Base-by-base conservation (phyloP, 2,888 invertebrate genomes). In the Peribatodes rhomboidaria region DNA sequence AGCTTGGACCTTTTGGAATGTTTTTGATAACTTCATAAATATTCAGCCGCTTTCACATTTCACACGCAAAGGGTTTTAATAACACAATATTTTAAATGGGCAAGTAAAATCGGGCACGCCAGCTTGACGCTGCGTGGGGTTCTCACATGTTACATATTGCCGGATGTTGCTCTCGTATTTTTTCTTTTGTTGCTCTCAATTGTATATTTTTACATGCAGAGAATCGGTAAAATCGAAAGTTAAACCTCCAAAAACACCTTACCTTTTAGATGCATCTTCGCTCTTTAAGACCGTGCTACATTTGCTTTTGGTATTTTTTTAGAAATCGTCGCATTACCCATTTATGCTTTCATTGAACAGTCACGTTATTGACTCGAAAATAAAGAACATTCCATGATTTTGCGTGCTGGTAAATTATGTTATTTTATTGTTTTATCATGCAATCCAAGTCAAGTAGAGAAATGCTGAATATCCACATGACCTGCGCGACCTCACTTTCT, bases 31-130 rank as follows among this genome's bases (percentile, higher is more conserved):
- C 79, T 83, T 87, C 84, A 88, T 89, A 87, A 89, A 90, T 88
- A 89, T 89, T 85, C 83, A 85, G 81, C 52, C 70, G 79, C 90
- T 90, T 90, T 91, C 88, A 80, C 87, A 75, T 77, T 71, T 77
- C 78, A 78, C 82, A 85, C 82, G 80, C 81, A 60, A 84, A 84
- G 85, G 85, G 81, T 74, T 76, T 79, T 81, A 76, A 75, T 77
- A 78, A 76, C 71, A 74, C 41, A 66, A 72, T 70, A 71, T 68
- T 74, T 75, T 76, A 75, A 76, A 79, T 78, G 76, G 74, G 70
- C 67, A 76, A 66, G 72, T 74, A 76, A 75, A 74, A 77, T 72
- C 67, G 61, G 67, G 69, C 68, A 68, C 65, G 59, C 62, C 73
- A 72, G 72, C 76, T 73, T 68, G 67, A 76, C 63, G 73, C 74